phyloP scores from a whole-genome alignment of 2,113 vertebrate species.

The Cervus canadensis region DNA sequence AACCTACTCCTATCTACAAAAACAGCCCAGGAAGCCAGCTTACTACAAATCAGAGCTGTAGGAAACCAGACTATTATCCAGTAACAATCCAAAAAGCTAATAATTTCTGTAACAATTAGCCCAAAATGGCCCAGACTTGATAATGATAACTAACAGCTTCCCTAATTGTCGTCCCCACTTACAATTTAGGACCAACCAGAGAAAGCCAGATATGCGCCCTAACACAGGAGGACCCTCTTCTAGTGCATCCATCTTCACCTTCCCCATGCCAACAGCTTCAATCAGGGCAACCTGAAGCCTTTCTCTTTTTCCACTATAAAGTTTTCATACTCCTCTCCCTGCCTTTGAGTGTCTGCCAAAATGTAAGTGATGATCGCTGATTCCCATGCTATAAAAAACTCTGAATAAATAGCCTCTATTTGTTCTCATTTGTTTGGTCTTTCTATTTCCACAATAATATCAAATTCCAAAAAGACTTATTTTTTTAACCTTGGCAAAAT shows the following conservation, averaged over 20 bases:
- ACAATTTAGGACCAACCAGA: not conserved
- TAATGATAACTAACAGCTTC: not conserved
- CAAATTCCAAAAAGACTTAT: not conserved
- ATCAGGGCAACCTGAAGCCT: not conserved
- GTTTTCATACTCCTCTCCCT: not conserved
- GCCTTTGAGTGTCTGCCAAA: not conserved
- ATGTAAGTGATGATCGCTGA: not conserved
- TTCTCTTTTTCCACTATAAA: not conserved
- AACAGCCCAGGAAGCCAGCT: not conserved
- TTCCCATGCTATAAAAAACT: not conserved
- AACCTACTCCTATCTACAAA: not conserved
- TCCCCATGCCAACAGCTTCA: not conserved
- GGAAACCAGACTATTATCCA: not conserved
- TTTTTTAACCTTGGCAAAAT: not conserved
- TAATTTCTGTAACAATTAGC: not conserved
- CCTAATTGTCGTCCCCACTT: not conserved
- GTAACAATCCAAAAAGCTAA: not conserved
- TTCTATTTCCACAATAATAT: not conserved
- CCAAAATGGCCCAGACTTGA: not conserved
- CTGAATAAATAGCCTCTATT: not conserved
- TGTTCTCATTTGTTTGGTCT: not conserved
- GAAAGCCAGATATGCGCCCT: not conserved
- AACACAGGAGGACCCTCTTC: not conserved
- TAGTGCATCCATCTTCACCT: not conserved
- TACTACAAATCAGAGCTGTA: not conserved